A percentile compares a stretch with the other conserved stretches of the same genome.
phyloP scores from a whole-genome alignment of 2,888 invertebrate species.

The Eristalinus sepulchralis region DNA sequence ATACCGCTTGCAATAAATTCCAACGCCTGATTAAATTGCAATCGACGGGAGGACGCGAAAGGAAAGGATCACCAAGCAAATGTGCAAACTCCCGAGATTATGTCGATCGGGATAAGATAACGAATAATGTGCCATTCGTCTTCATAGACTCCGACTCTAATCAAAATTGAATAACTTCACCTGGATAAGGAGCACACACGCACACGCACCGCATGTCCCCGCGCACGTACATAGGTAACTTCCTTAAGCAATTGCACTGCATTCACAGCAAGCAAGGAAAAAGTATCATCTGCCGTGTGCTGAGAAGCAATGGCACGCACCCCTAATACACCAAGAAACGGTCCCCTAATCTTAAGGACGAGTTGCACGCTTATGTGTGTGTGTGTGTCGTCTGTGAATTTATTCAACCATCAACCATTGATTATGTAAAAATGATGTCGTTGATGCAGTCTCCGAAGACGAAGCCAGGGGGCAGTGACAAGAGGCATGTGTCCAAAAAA shows the following conservation, averaged over 20 bases:
- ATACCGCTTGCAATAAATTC: constrained; percentile 63
- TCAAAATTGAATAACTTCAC: constrained; percentile 68
- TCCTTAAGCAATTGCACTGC: constrained; percentile 58
- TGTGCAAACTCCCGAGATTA: constrained; percentile 20
- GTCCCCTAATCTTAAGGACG: constrained; percentile 69
- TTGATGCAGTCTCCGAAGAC: constrained; percentile 23
- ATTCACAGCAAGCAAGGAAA: constrained; percentile 23
- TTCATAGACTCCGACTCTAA: constrained; percentile 36
- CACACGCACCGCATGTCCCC: no score
- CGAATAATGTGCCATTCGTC: constrained; percentile 6
- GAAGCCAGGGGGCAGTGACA: constrained; percentile 26
- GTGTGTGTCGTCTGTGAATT: constrained; percentile 31
- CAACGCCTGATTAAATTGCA: constrained; percentile 64
- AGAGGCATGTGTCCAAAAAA: constrained; percentile 62
- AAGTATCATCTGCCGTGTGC: constrained; percentile 61
- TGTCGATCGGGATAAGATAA: constrained; percentile 26
- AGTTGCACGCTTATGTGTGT: not conserved
- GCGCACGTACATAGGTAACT: not conserved
- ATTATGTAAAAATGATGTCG: constrained; percentile 62
- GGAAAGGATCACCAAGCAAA: constrained; percentile 21
- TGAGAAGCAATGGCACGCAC: constrained; percentile 57
- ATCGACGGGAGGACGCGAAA: constrained; percentile 11
- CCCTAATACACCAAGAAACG: constrained; percentile 39
- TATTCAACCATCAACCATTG: constrained; percentile 69
- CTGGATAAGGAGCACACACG: constrained; percentile 43